Conservation (phyloP, 37 sponge, comb jelly and placozoan species). For the Mnemiopsis leidyi region DNA sequence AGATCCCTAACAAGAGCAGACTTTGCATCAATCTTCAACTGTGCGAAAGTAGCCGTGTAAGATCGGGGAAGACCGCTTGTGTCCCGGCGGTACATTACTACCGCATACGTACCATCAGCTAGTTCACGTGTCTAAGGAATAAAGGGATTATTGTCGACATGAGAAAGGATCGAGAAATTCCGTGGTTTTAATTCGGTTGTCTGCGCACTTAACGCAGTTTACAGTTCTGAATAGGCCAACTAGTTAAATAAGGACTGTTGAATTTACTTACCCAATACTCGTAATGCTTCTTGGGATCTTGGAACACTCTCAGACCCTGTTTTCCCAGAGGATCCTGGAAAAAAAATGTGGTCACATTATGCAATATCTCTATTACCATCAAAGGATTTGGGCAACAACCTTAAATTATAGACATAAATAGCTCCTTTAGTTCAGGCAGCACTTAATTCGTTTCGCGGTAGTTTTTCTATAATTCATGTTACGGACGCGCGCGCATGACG, state of each 20-base stretch:
- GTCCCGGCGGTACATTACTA: constrained; percentile 40
- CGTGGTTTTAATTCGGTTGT: no score
- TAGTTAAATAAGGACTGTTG: no score
- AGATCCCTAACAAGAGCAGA: constrained; percentile 13
- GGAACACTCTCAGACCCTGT: background rate
- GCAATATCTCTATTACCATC: no score
- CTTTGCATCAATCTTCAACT: background rate
- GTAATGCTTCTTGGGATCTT: constrained; percentile 26
- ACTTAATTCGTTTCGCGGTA: no score
- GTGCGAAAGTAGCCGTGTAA: constrained; percentile 14
- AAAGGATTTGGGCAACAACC: no score
- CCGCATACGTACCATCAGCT: constrained; percentile 32
- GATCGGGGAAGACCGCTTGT: constrained; percentile 2
- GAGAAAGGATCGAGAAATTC: no score
- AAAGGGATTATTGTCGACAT: no score
- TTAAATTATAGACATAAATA: no score
- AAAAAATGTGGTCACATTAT: background rate
- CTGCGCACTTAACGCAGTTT: no score
- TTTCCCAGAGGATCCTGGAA: constrained; percentile 63
- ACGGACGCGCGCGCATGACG: background rate
- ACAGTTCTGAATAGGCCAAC: no score
- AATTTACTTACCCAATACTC: constrained; percentile 34
- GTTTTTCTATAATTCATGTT: no score
- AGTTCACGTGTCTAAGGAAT: constrained; percentile 14
- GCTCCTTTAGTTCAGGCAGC: no score